Percentiles rank a stretch among this genome's conserved stretches.
Conservation (phyloP, 2,797 vertebrate species). For the Pseudotriccus pelzelni region DNA sequence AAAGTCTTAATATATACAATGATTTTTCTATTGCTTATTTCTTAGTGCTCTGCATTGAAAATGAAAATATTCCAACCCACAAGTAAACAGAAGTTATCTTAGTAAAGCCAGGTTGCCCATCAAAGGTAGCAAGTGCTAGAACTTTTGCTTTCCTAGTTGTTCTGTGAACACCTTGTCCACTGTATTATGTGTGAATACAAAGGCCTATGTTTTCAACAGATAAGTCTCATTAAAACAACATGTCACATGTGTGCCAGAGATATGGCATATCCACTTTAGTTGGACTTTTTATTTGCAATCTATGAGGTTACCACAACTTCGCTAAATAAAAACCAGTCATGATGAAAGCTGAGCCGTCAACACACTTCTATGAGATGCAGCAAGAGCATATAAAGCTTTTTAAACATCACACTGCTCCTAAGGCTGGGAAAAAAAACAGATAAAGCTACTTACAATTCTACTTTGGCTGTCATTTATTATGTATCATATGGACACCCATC, state of each 20-base stretch:
- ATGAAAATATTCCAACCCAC: neutral
- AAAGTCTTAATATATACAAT: neutral
- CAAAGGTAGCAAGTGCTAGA: neutral
- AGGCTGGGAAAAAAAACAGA: neutral
- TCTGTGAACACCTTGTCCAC: neutral
- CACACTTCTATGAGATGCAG: neutral
- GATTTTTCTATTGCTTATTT: neutral
- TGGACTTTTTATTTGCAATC: neutral
- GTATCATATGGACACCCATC: neutral
- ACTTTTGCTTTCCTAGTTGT: neutral
- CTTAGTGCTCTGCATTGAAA: neutral
- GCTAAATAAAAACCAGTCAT: neutral
- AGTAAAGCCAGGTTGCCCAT: neutral
- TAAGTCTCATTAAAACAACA: neutral
- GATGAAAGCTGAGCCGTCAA: neutral
- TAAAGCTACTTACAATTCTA: constrained; percentile 2
- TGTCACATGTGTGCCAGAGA: neutral
- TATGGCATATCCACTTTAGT: neutral
- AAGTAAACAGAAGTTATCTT: neutral
- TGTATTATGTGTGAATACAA: neutral
- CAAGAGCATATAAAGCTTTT: neutral
- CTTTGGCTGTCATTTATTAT: neutral
- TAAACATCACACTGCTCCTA: neutral
- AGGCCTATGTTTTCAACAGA: neutral
- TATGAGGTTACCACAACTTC: neutral